phyloP scores from a whole-genome alignment of 2,888 invertebrate species.

The Acanthosepion esculentum region DNA sequence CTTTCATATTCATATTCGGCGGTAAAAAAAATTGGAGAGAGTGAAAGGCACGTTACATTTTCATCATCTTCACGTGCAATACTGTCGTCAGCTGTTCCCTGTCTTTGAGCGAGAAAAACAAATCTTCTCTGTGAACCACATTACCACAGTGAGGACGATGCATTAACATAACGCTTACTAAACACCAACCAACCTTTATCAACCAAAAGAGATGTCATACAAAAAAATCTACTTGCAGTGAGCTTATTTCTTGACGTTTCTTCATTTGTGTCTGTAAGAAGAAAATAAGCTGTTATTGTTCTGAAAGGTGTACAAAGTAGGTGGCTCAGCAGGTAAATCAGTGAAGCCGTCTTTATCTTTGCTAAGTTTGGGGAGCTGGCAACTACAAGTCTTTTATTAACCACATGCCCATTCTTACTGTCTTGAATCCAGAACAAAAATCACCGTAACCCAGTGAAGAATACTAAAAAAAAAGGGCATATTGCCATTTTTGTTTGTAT shows the following conservation, averaged over 20 bases:
- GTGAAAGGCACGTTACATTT: not conserved
- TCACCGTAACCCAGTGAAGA: too few species aligned
- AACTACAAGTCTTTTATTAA: not conserved
- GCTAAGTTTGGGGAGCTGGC: not conserved
- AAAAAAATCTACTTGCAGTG: not conserved
- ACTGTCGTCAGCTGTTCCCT: not conserved
- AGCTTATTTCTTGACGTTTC: not conserved
- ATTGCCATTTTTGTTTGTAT: too few species aligned
- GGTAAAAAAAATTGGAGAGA: not conserved
- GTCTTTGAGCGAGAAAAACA: not conserved
- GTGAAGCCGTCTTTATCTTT: not conserved
- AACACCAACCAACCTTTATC: not conserved
- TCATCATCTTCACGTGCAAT: not conserved
- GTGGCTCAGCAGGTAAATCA: not conserved
- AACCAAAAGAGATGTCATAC: not conserved
- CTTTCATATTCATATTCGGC: not conserved
- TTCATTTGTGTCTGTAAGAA: not conserved
- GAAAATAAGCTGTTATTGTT: not conserved
- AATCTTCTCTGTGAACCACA: not conserved
- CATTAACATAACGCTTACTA: conserved; percentile 33
- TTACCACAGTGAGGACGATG: not conserved
- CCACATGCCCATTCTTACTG: not conserved
- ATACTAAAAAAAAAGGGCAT: too few species aligned
- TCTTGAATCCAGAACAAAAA: too few species aligned
- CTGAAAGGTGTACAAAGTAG: conserved; percentile 15